Percentiles rank a stretch among this genome's conserved stretches.
Evolutionary conservation across 2,888 invertebrate species (phyloP).

Genomic region (Aethes cnicana): DNA sequence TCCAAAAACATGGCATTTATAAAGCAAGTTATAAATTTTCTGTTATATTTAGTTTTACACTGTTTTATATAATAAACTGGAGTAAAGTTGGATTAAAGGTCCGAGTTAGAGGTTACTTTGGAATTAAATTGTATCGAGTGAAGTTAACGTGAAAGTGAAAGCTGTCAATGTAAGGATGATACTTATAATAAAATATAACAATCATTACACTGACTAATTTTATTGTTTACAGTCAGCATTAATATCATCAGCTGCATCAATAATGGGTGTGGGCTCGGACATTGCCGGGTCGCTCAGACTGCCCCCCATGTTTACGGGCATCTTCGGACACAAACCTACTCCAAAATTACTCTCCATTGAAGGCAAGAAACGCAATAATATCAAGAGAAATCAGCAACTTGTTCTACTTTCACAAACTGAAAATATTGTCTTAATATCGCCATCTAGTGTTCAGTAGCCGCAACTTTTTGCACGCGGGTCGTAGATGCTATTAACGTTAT

Average conservation of each 20-base stretch:
- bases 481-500: background rate
- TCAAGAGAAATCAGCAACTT: constrained; percentile 5
- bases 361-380: constrained; percentile 53
- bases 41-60: too few relatives aligned
- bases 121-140: too few relatives aligned
- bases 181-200: too few relatives aligned
- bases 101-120: too few relatives aligned
- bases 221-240: constrained; percentile 84
- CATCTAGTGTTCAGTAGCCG: constrained; percentile 5
- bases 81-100: too few relatives aligned
- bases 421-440: background rate
- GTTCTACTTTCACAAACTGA: constrained; percentile 6
- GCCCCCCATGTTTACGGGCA: constrained; percentile 94
- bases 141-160: too few relatives aligned
- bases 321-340: constrained; percentile 96
- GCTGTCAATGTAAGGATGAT: too few relatives aligned
- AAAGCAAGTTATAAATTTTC: too few relatives aligned
- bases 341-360: constrained; percentile 84
- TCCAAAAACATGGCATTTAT: too few relatives aligned
- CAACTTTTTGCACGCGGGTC: background rate
- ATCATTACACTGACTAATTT: background rate
- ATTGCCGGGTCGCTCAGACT: constrained; percentile 94
- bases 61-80: too few relatives aligned
- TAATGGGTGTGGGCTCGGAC: constrained; percentile 93
- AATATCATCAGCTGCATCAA: constrained; percentile 89